Evolutionary conservation across 2,113 vertebrate genomes (phyloP), one percentile per base, ranked within the genome.

Genomic region (Vanacampus margaritifer): DNA sequence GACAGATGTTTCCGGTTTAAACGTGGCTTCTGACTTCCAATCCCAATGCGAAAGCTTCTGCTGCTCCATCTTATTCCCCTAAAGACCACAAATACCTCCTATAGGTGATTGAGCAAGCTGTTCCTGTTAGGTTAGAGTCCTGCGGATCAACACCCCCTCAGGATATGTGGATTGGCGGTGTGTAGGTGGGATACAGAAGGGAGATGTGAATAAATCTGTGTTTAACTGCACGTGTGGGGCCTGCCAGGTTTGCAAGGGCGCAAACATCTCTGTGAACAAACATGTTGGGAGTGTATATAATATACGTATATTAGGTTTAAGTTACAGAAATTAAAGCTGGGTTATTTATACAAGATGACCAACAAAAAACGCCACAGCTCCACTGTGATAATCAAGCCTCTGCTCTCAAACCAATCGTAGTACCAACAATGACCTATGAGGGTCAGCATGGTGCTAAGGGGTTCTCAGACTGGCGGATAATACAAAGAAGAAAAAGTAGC

Each of bases 161-260:
- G 65, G 64, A 41, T 32, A 26, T 39, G 19, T 54, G 54, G 63
- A 72, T 76, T 43, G 17, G 48, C 36, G 28, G 48, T 10, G 51
- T 54, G 36, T 41, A 39, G 56, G 63, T 2, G 19, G 28, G 72
- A 54, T 70, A 64, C 39, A 68, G 19, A 66, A 28, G 66, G 17
- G 66, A 56, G 14, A 23, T 86, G 67, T 75, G 69, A 69, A 76
- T 72, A 32, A 72, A 74, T 72, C 61, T 69, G 39, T 50, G 46
- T 51, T 51, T 10, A 51, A 26, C 23, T 41, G 12, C 51, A 13
- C 12, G 26, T 11, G 23, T 54, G 51, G 12, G 51, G 23, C 23
- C 32, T 16, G 14, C 39, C 0, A 46, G 32, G 6, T 71, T 73
- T 67, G 8, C 17, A 12, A 32, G 39, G 10, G 39, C 39, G 48